phyloP scores from a whole-genome alignment of 2,113 vertebrate genomes.

The Monarcha castaneiventris region DNA sequence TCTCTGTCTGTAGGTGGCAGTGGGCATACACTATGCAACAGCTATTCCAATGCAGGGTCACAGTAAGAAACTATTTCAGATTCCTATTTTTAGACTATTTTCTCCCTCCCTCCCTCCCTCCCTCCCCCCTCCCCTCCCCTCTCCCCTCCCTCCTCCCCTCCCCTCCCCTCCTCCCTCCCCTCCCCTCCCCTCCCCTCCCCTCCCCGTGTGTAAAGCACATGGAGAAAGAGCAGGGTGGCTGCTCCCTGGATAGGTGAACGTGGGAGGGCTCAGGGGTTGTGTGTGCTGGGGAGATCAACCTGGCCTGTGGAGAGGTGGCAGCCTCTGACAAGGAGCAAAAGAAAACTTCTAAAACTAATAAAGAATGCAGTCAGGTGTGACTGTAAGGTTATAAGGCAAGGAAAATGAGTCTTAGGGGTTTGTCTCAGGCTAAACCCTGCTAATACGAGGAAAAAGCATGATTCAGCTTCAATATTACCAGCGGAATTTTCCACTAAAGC shows the following conservation, averaged over 20 bases:
- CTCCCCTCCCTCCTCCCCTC: too few species aligned
- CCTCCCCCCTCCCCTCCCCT: too few species aligned
- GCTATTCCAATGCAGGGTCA: not conserved
- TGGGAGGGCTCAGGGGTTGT: accelerated
- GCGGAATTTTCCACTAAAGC: not conserved
- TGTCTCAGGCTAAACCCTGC: not conserved
- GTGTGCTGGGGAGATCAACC: not conserved
- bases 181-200: too few species aligned
- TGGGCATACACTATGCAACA: not conserved
- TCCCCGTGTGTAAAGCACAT: too few species aligned
- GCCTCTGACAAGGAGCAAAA: not conserved
- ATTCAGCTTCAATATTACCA: not conserved
- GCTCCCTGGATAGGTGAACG: not conserved
- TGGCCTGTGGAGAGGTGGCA: not conserved
- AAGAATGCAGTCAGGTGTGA: not conserved
- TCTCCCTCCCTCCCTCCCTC: too few species aligned
- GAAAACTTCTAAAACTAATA: not conserved
- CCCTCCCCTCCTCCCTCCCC: accelerated
- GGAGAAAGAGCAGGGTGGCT: not conserved
- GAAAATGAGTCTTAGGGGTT: not conserved
- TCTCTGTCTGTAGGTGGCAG: slow-evolving; percentile 53
- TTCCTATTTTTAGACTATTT: not conserved
- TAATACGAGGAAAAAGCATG: not conserved
- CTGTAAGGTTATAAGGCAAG: not conserved
- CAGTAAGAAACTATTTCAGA: not conserved